A percentile compares a stretch with the other conserved stretches of the same genome.
phyloP scores from a whole-genome alignment of 2,888 invertebrate genomes.

The Perizoma flavofasciatum region DNA sequence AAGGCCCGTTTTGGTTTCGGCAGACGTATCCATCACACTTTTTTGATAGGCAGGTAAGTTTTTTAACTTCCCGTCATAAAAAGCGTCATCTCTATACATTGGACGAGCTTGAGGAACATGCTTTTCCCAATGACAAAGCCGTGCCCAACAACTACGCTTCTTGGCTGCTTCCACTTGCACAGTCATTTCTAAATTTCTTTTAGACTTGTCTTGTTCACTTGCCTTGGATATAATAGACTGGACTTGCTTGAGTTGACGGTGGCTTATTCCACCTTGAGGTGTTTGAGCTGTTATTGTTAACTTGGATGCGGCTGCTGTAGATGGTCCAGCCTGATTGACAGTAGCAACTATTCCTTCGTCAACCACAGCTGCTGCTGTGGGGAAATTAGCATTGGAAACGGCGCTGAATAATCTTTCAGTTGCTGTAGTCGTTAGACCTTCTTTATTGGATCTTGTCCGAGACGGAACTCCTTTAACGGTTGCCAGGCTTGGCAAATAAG shows the following conservation, averaged over 20 bases:
- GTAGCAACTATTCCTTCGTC: slow-evolving; percentile 45
- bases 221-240: slow-evolving; percentile 63
- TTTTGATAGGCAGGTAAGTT: slow-evolving; percentile 68
- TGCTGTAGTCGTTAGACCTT: slow-evolving; percentile 45
- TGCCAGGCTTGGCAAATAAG: slow-evolving; percentile 69
- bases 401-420: slow-evolving; percentile 51
- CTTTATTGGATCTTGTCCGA: slow-evolving; percentile 38
- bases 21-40: slow-evolving; percentile 56
- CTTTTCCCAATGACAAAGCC: slow-evolving; percentile 65
- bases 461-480: slow-evolving; percentile 45
- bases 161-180: slow-evolving; percentile 42
- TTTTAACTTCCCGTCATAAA: slow-evolving; percentile 67
- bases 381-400: slow-evolving; percentile 62
- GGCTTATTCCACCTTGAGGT: slow-evolving; percentile 61
- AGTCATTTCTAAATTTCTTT: slow-evolving; percentile 50
- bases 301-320: slow-evolving; percentile 56
- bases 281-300: slow-evolving; percentile 59
- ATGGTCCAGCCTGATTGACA: slow-evolving; percentile 56
- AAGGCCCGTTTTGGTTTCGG: slow-evolving; percentile 63
- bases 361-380: slow-evolving; percentile 68
- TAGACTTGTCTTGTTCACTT: slow-evolving; percentile 50
- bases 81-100: slow-evolving; percentile 76
- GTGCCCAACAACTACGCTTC: slow-evolving; percentile 57
- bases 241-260: slow-evolving; percentile 65
- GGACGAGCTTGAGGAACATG: slow-evolving; percentile 68